Base-by-base conservation (phyloP, 1,140 invertebrate species). In the Diorhabda carinulata region DNA sequence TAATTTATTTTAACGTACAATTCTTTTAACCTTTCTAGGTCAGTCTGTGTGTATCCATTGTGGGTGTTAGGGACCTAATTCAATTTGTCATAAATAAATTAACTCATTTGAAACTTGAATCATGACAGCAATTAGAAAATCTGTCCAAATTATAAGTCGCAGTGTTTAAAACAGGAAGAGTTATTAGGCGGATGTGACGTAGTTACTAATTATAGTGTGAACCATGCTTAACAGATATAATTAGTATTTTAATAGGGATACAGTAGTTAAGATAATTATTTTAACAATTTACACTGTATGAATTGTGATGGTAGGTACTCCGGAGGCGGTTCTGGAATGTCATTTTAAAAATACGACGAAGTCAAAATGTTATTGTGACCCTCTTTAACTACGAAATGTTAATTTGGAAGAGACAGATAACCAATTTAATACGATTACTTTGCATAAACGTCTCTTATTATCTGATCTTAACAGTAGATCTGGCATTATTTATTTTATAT, bases 241-340 rank as follows among this genome's bases (percentile, higher is more conserved):
- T 78, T 78, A 79, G 74, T 73, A 73, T 76, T 74, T 78, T 78
- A 78, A 78, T 78, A 78, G 75, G 77, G 77, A 79, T 78, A 78
- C 78, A 77, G 73, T 77, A 78, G 74, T 79, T 79, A 78, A 78
- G 76, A 74, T 79, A 78, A 78, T 78, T 78, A 78, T 72, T 58
- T 68, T 64, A 69, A 72, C 73, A 73, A 77, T 78, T 78, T 76
- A 75, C 76, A 74, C 76, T 60, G 63, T 59, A 68, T 67, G 66
- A 67, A 73, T 73, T 73, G 71, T 65, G 65, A 70, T 65, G 64
- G 66, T 25, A 25, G 68, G 63, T 71, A 70, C 67, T 67, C 64
- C 67, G 71, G 69, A 70, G 73, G 74, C 74, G 74, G 10, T 70
- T 69, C 63, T 70, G 59, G 63, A 52, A 52, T 52, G 47, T 52